These are phyloP conservation scores for Eristalinus sepulchralis DNA, from an alignment of 2,888 invertebrate species.

Conservation along the genomic window DNA sequence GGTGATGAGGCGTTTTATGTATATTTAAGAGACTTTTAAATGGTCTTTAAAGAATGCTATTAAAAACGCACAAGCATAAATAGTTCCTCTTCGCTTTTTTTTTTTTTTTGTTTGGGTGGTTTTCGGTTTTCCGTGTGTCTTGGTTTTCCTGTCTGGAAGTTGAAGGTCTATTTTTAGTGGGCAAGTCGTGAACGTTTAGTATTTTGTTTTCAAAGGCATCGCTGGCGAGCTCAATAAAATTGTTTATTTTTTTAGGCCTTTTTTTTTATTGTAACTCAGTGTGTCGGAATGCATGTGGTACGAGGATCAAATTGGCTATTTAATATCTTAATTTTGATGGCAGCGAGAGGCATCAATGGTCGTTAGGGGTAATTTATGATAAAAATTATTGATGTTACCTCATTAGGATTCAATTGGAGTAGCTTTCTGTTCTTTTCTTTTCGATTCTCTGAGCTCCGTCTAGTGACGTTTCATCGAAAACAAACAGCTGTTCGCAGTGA, in stretches of 20 bases:
- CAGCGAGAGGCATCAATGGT: background rate
- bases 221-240: background rate
- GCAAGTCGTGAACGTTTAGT: background rate
- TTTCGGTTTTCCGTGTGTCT: background rate
- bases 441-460: background rate
- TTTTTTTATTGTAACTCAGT: constrained; percentile 2
- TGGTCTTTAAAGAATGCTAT: constrained; percentile 49
- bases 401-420: background rate
- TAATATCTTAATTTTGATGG: background rate
- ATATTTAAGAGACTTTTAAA: constrained; percentile 61
- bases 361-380: background rate
- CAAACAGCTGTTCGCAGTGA: background rate
- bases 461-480: background rate
- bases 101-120: background rate
- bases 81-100: constrained; percentile 4
- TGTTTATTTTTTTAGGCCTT: background rate
- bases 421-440: background rate
- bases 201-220: constrained; percentile 6
- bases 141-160: background rate
- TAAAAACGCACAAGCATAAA: constrained; percentile 44
- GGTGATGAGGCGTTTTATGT: constrained; percentile 59
- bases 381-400: background rate
- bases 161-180: background rate
- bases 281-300: background rate
- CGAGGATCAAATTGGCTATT: background rate